Conservation (phyloP, 2,797 vertebrate genomes). For the Cheirogaleus major region DNA sequence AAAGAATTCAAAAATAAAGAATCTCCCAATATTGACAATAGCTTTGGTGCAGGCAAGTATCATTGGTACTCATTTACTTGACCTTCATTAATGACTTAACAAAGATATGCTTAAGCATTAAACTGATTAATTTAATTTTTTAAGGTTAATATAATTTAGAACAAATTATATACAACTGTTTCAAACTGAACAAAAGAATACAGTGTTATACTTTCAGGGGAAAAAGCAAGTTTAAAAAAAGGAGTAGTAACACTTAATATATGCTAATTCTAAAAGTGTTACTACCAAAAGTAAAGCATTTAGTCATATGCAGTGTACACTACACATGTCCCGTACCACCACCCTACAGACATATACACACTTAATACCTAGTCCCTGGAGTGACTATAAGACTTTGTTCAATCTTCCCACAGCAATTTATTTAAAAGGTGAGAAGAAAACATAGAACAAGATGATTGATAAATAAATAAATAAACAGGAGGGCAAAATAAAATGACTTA, state of each 20-base stretch:
- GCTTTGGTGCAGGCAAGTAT: background rate
- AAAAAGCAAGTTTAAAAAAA: background rate
- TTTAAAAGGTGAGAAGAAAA: background rate
- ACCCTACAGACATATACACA: background rate
- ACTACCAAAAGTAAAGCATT: background rate
- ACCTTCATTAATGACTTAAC: background rate
- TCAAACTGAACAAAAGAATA: slow-evolving; percentile 41
- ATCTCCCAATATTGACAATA: background rate
- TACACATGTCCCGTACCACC: background rate
- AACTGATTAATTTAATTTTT: background rate
- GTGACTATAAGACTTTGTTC: background rate
- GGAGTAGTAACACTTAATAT: background rate
- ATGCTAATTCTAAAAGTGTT: background rate
- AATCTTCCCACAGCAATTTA: too few species aligned
- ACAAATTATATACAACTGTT: background rate
- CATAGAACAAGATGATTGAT: background rate
- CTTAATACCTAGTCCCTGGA: background rate
- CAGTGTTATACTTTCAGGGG: background rate
- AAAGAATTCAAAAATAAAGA: background rate
- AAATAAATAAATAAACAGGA: background rate
- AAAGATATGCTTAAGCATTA: background rate
- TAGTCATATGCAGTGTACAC: background rate
- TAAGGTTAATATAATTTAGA: background rate
- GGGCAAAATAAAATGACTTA: background rate
- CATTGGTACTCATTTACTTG: background rate